Evolutionary conservation across 1,140 invertebrate species (phyloP).

Genomic region (Bombus sylvicola): DNA sequence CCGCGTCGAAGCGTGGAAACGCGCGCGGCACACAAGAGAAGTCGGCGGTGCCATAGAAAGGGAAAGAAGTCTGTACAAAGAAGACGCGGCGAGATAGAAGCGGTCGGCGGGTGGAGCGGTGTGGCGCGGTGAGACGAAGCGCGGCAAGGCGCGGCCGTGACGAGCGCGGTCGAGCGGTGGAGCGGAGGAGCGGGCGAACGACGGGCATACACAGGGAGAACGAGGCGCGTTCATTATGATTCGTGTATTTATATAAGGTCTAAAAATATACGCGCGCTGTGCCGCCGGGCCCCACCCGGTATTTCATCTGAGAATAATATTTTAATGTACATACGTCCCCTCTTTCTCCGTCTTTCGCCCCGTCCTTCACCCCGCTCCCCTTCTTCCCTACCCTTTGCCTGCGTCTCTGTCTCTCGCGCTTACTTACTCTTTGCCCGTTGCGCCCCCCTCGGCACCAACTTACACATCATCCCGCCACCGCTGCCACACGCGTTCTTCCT

Average conservation of each 20-base stretch:
- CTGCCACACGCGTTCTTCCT: slow-evolving; percentile 5
- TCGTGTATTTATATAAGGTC: slow-evolving; percentile 84
- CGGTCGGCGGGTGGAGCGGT: slow-evolving; percentile 3
- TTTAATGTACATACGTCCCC: slow-evolving; percentile 80
- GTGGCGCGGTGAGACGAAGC: slow-evolving; percentile 21
- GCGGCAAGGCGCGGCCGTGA: slow-evolving; percentile 49
- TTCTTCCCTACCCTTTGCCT: slow-evolving; percentile 42
- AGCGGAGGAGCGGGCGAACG: slow-evolving; percentile 42
- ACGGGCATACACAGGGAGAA: slow-evolving; percentile 54
- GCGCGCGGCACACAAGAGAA: slow-evolving; percentile 30
- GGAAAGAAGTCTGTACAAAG: slow-evolving; percentile 63
- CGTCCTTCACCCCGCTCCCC: slow-evolving; percentile 39
- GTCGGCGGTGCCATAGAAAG: slow-evolving; percentile 38
- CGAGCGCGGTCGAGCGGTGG: slow-evolving; percentile 19
- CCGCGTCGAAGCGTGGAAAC: slow-evolving; percentile 6
- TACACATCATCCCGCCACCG: slow-evolving; percentile 26
- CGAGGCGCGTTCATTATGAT: slow-evolving; percentile 81
- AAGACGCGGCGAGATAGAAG: slow-evolving; percentile 66
- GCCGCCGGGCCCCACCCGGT: slow-evolving; percentile 81
- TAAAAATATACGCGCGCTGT: slow-evolving; percentile 82
- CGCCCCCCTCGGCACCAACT: slow-evolving; percentile 42
- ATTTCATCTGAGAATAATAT: slow-evolving; percentile 84
- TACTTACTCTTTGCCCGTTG: slow-evolving; percentile 30
- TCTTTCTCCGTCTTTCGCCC: slow-evolving; percentile 38
- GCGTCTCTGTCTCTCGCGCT: slow-evolving; percentile 1